Evolutionary conservation across 2,888 invertebrate species (phyloP).

Genomic region (Imbricaverruca yamaguchii): DNA sequence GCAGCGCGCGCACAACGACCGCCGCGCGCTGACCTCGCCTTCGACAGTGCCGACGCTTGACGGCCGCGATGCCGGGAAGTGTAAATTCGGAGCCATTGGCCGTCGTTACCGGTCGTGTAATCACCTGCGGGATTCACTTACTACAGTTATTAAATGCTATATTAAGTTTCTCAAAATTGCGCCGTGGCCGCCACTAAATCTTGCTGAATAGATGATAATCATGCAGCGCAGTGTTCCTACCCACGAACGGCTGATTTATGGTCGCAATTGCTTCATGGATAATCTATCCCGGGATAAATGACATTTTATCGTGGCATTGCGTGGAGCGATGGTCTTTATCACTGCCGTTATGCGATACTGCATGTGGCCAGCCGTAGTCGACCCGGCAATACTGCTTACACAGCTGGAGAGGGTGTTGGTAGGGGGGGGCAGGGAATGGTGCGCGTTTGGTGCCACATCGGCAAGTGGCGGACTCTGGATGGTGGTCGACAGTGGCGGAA

Average conservation of each 20-base stretch:
- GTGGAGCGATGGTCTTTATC: background rate
- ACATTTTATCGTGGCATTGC: background rate
- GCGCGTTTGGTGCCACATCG: background rate
- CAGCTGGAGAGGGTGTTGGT: background rate
- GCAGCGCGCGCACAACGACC: background rate
- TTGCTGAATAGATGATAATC: conserved; percentile 12
- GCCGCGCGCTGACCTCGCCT: background rate
- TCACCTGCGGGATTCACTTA: conserved; percentile 5
- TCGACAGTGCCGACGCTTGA: background rate
- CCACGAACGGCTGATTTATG: conserved; percentile 9
- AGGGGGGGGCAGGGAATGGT: background rate
- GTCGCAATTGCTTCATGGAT: background rate
- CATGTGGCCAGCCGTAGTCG: background rate
- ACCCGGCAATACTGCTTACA: too few relatives aligned
- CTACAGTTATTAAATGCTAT: conserved; percentile 7
- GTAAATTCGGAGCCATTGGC: conserved; percentile 5
- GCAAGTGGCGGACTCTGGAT: background rate
- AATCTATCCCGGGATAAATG: background rate
- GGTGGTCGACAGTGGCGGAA: too few relatives aligned
- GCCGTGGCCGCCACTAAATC: background rate
- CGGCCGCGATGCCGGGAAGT: background rate
- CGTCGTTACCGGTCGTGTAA: background rate
- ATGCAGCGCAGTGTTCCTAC: background rate
- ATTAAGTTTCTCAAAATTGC: background rate
- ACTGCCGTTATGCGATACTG: background rate